Evolutionary conservation across 2,888 invertebrate species (phyloP), one percentile per base, ranked within the genome.

Genomic region (Cataglyphis livida): DNA sequence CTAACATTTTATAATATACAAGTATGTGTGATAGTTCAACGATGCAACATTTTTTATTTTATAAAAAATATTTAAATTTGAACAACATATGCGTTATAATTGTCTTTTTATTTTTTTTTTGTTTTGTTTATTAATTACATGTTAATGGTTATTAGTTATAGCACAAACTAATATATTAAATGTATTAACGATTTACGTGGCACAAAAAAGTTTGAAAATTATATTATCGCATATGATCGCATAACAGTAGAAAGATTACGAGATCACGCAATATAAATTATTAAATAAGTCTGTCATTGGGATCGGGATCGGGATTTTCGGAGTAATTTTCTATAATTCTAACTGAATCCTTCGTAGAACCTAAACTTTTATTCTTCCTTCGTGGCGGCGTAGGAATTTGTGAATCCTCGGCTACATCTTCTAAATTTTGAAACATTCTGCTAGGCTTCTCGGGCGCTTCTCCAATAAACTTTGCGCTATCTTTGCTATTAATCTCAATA

Each of bases 381-480:
- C 92, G 90, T 3, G 94, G 94, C 1, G 94, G 94, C 0, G 93
- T 94, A 15, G 94, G 94, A 9, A 91, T 90, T 61, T 86, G 87
- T 57, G 82, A 64, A 57, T 82, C 71, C 32, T 83, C 86, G 7
- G 71, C 21, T 3, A 86, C 62, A 4, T 92, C 91, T 3, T 93
- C 92, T 62, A 88, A 75, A 82, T 85, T 90, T 44, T 91, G 91
- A 44, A 92, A 90, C 68, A 91, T 84, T 54, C 93, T 91, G 44
- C 88, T 91, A 0, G 94, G 93, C 78, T 93, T 94, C 84, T 92
- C 93, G 7, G 94, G 93, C 3, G 92, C 59, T 3, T 74, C 83
- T 35, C 21, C 59, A 4, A 25, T 4, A 66, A n/a, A 28, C 12
- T 32, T 32, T 32, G 44, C 71, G 38, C n/a, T 59, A 25, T n/a